Conservation (phyloP, 2,113 vertebrate genomes). For the Empidonax traillii region DNA sequence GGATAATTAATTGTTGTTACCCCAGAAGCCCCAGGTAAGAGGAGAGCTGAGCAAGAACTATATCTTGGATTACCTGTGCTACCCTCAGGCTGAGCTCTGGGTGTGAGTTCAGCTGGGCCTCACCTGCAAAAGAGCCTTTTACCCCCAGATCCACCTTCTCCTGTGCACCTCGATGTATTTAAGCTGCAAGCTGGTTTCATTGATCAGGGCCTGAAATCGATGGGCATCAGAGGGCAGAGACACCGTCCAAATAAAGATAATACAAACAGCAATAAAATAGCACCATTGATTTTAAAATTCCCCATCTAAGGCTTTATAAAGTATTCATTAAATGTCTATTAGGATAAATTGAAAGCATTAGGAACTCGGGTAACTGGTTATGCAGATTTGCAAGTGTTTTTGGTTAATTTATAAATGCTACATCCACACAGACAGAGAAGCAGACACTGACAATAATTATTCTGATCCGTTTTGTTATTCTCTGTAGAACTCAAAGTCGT, state of each 20-base stretch:
- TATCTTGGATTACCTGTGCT: background rate
- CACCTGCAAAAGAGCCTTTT: background rate
- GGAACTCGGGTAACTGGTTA: slow-evolving; percentile 54
- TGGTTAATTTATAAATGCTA: slow-evolving; percentile 59
- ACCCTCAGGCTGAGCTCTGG: background rate
- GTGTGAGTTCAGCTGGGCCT: background rate
- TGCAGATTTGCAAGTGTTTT: slow-evolving; percentile 66
- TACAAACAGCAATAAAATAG: slow-evolving; percentile 70
- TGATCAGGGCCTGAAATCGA: slow-evolving; percentile 55
- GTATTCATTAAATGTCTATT: slow-evolving; percentile 77
- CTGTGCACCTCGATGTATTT: background rate
- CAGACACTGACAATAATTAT: background rate
- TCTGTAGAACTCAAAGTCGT: background rate
- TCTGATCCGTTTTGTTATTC: background rate
- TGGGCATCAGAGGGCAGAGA: slow-evolving; percentile 51
- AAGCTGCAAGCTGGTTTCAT: slow-evolving; percentile 13
- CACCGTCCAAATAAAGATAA: slow-evolving; percentile 64
- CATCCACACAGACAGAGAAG: background rate
- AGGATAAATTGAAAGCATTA: slow-evolving; percentile 76
- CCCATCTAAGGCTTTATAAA: slow-evolving; percentile 72
- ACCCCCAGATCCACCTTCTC: background rate
- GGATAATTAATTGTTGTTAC: background rate
- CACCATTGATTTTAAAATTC: slow-evolving; percentile 74
- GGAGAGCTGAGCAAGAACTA: background rate
- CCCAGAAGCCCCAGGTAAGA: background rate